Evolutionary conservation across 2,888 invertebrate genomes (phyloP).

Genomic region (Syrista parreyssii): DNA sequence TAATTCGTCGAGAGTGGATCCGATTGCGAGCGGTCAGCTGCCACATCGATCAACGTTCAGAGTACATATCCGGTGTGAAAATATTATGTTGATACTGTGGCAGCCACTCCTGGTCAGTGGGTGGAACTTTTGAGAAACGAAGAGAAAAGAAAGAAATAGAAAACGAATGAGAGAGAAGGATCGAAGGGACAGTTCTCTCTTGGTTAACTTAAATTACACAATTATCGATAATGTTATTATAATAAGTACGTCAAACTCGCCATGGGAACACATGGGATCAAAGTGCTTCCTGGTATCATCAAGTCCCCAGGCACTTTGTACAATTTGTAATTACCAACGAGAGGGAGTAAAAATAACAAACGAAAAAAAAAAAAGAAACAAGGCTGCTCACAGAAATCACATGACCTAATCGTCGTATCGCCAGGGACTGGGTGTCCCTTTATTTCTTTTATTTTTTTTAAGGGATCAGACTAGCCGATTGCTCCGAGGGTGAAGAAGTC

Average conservation of each 20-base stretch:
- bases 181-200: slow-evolving; percentile 9
- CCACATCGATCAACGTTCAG: not conserved
- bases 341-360: not conserved
- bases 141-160: not conserved
- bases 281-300: not conserved
- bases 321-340: slow-evolving; percentile 38
- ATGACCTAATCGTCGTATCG: not conserved
- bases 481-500: not conserved
- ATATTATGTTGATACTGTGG: not conserved
- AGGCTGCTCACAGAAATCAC: not conserved
- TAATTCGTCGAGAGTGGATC: not conserved
- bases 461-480: not conserved
- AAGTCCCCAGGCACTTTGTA: slow-evolving; percentile 30
- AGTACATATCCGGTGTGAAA: not conserved
- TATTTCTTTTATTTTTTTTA: not conserved
- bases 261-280: not conserved
- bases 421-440: not conserved
- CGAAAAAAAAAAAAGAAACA: not conserved
- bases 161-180: slow-evolving; percentile 11
- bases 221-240: not conserved
- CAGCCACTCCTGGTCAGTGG: not conserved
- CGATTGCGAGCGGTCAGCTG: not conserved
- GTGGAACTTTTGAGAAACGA: slow-evolving; percentile 8
- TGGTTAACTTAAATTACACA: not conserved
- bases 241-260: not conserved